phyloP scores from a whole-genome alignment of 2,113 vertebrate genomes.

The Prunella fulvescens region DNA sequence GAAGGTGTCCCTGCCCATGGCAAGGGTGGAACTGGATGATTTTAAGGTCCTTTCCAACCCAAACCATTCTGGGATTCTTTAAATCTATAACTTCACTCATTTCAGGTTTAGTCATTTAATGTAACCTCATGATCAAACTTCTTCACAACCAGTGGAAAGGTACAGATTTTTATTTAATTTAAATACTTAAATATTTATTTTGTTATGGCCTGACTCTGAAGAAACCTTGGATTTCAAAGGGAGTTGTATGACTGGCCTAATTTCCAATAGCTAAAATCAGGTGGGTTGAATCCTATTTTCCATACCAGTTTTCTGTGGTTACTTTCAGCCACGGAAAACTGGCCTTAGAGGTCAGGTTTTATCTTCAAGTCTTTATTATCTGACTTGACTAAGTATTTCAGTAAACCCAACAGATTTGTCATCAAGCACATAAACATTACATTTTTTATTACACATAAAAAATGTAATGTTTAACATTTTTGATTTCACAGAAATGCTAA shows the following conservation, averaged over 20 bases:
- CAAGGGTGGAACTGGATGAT: accelerated
- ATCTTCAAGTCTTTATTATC: background rate
- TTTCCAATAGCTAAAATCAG: background rate
- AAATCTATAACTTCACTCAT: background rate
- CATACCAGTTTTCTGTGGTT: background rate
- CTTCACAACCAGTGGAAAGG: background rate
- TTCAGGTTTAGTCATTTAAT: background rate
- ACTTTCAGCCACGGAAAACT: background rate
- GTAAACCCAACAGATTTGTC: background rate
- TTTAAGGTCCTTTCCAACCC: background rate
- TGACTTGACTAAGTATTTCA: background rate
- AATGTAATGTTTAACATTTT: background rate
- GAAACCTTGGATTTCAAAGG: background rate
- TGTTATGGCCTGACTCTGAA: background rate
- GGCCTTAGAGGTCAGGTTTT: background rate
- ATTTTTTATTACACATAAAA: no score
- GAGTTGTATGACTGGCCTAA: background rate
- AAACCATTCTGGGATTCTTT: background rate
- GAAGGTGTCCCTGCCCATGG: background rate
- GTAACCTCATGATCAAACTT: background rate
- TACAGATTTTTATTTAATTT: background rate
- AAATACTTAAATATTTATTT: background rate
- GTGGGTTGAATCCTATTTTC: background rate
- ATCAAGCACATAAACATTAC: background rate
- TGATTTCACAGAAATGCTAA: background rate